Evolutionary conservation across 1,140 invertebrate species (phyloP).

Genomic region (Hesperophylax magnus): DNA sequence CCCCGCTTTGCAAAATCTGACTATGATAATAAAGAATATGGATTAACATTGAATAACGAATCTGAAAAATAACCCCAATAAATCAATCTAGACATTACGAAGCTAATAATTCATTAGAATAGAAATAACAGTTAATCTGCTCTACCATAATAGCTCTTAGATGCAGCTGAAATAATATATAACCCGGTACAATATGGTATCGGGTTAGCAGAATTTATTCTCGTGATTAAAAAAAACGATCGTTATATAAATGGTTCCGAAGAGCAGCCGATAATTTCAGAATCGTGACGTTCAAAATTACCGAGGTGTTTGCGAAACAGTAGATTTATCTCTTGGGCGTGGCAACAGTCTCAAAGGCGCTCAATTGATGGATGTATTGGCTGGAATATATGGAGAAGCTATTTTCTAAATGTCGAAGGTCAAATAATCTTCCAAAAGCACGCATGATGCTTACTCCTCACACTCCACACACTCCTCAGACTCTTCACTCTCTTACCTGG

Average conservation of each 20-base stretch:
- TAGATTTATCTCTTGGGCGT: constrained; percentile 54
- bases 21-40: too few relatives aligned
- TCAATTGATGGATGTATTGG: constrained; percentile 49
- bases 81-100: too few relatives aligned
- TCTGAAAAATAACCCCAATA: background rate
- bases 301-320: constrained; percentile 53
- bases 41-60: background rate
- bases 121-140: too few relatives aligned
- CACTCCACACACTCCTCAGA: too few relatives aligned
- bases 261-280: constrained; percentile 39
- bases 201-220: background rate
- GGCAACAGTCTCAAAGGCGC: constrained; percentile 44
- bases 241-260: constrained; percentile 30
- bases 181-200: background rate
- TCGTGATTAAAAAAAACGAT: constrained; percentile 1
- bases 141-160: too few relatives aligned
- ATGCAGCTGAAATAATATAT: background rate
- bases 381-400: constrained; percentile 36
- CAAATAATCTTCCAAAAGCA: constrained; percentile 15
- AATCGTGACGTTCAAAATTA: constrained; percentile 54
- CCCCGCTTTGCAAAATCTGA: too few relatives aligned
- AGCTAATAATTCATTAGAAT: too few relatives aligned
- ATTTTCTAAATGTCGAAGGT: constrained; percentile 39
- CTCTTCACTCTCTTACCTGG: background rate
- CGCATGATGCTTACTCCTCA: background rate